Conservation (phyloP, 2,888 invertebrate species). For the Ctenicera cuprea region DNA sequence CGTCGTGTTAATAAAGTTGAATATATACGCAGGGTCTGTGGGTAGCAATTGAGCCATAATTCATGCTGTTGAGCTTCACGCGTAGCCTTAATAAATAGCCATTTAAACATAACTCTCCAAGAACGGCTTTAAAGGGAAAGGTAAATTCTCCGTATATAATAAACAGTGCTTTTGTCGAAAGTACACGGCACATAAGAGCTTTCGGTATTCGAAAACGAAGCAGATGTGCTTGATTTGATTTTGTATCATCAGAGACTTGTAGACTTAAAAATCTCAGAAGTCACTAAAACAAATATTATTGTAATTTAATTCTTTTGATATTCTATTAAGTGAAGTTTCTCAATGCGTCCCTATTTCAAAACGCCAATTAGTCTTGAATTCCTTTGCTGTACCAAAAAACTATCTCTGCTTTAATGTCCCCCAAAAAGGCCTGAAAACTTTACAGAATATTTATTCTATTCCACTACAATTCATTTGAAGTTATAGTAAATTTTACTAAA, state of each 20-base stretch:
- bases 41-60: conserved; percentile 44
- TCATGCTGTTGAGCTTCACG: conserved; percentile 44
- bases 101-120: conserved; percentile 45
- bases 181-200: conserved; percentile 6
- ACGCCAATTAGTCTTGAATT: not conserved
- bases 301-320: not conserved
- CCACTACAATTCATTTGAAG: too few species aligned
- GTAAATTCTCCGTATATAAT: conserved; percentile 31
- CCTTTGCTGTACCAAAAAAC: too few species aligned
- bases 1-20: conserved; percentile 43
- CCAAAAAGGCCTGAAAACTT: too few species aligned
- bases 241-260: not conserved
- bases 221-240: not conserved
- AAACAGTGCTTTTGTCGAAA: conserved; percentile 24
- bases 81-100: conserved; percentile 45
- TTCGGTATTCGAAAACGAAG: not conserved
- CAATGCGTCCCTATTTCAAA: too few species aligned
- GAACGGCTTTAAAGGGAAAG: conserved; percentile 42
- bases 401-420: too few species aligned
- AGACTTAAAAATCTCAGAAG: not conserved
- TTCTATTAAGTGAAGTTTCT: too few species aligned
- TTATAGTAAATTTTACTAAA: too few species aligned
- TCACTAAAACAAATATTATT: not conserved
- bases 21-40: conserved; percentile 41
- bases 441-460: too few species aligned